phyloP scores from a whole-genome alignment of 2,888 invertebrate species.

The Dryobotodes eremita region DNA sequence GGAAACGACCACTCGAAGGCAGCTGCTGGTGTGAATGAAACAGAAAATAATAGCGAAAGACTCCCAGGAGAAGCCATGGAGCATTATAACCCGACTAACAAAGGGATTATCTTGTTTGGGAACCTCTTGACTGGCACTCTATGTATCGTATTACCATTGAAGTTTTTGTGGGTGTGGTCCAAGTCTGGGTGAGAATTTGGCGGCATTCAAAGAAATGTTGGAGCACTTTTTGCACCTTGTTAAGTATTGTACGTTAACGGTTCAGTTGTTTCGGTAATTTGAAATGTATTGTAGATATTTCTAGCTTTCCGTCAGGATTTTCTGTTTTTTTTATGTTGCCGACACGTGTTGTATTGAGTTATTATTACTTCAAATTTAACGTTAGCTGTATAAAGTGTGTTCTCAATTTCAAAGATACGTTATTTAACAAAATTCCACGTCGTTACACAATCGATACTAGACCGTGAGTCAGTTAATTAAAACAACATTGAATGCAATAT shows the following conservation, averaged over 20 bases:
- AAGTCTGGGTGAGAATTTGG: slow-evolving; percentile 82
- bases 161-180: slow-evolving; percentile 88
- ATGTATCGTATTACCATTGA: slow-evolving; percentile 86
- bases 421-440: slow-evolving; percentile 21
- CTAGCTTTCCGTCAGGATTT: slow-evolving; percentile 3
- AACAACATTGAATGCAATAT: slow-evolving; percentile 31
- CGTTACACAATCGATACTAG: slow-evolving; percentile 22
- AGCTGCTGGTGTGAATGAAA: slow-evolving; percentile 86
- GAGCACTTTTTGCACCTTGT: slow-evolving; percentile 77
- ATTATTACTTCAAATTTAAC: slow-evolving; percentile 18
- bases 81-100: slow-evolving; percentile 87
- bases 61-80: slow-evolving; percentile 80
- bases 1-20: slow-evolving; percentile 84
- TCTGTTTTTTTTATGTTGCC: not conserved
- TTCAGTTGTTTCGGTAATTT: slow-evolving; percentile 71
- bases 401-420: slow-evolving; percentile 9
- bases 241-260: slow-evolving; percentile 67
- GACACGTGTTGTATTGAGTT: slow-evolving; percentile 20
- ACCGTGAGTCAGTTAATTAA: slow-evolving; percentile 57
- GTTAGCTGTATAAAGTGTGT: not conserved
- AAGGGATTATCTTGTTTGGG: slow-evolving; percentile 90
- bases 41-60: slow-evolving; percentile 85
- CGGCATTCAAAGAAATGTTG: slow-evolving; percentile 75
- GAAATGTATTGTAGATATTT: slow-evolving; percentile 67
- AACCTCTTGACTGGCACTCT: slow-evolving; percentile 89